A percentile compares a stretch with the other conserved stretches of the same genome.
These are phyloP conservation scores for Pyrrhia umbra DNA, from an alignment of 2,888 invertebrate genomes.

Conservation along the genomic window DNA sequence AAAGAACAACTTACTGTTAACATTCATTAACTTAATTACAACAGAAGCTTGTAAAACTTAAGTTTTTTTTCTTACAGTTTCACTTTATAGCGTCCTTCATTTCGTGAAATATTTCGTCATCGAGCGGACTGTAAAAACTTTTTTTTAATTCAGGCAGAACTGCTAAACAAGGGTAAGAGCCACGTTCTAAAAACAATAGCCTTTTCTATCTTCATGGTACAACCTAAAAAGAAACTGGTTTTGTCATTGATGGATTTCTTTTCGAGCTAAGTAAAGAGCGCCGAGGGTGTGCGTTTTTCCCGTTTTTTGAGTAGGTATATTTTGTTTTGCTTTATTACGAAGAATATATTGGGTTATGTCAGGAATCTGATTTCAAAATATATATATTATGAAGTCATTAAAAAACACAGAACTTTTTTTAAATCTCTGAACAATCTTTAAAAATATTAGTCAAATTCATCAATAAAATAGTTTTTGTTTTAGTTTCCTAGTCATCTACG, in stretches of 20 bases:
- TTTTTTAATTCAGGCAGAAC: slow-evolving; percentile 35
- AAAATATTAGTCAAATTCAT: too few species aligned
- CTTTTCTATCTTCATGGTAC: slow-evolving; percentile 24
- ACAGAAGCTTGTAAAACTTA: slow-evolving; percentile 1
- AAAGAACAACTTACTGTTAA: background rate
- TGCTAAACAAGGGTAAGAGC: slow-evolving; percentile 27
- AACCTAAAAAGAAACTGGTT: slow-evolving; percentile 45
- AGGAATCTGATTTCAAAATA: too few species aligned
- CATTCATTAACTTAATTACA: background rate
- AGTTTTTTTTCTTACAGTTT: slow-evolving; percentile 4
- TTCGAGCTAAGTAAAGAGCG: slow-evolving; percentile 27
- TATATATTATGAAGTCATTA: too few species aligned
- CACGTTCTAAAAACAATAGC: slow-evolving; percentile 47
- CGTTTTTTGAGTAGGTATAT: slow-evolving; percentile 12
- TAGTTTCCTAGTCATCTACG: background rate
- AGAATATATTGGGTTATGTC: background rate
- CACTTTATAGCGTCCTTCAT: background rate
- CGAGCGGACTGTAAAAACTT: slow-evolving; percentile 30
- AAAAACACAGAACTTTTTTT: too few species aligned
- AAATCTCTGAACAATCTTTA: too few species aligned
- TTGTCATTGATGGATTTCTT: slow-evolving; percentile 57
- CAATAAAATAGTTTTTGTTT: background rate
- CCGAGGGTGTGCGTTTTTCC: slow-evolving; percentile 5
- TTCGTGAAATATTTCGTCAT: slow-evolving; percentile 32
- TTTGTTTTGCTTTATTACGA: slow-evolving; percentile 14